Evolutionary conservation across 1,140 invertebrate species (phyloP), one percentile per base, ranked within the genome.

Genomic region (Bombus confusus): DNA sequence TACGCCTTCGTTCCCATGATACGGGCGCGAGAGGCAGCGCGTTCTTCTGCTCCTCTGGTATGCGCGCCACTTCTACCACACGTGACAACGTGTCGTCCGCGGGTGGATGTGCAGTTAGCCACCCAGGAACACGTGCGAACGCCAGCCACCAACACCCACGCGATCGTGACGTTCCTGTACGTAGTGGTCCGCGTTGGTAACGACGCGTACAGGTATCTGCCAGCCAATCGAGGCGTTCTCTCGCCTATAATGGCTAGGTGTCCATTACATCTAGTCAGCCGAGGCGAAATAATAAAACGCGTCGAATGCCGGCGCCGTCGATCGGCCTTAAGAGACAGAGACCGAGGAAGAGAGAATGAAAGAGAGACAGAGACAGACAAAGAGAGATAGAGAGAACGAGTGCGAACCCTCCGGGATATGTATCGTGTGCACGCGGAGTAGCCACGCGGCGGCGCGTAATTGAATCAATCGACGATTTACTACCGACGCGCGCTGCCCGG

Each of bases 1-100:
- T 87, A 91, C 86, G 87, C 91, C 91, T 90, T 88, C 88, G 85
- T 89, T 88, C 85, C 31, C 62, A 47, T 25, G 59, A 64, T 72
- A 74, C 62, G 52, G 22, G 25, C 62, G 8, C 43, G n/a, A 34
- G 10, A 34, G 13, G 15, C 43, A 37, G 25, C 74, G 25, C 31
- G 62, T 66, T 68, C 64, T 43, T 41, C 69, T 15, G 2, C 31
- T 25, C 25, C 37, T 25, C 39, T 37, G 37, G 83, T 80, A 57
- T 73, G 77, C 86, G 52, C 37, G 47, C 47, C n/a, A 59, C 57
- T 57, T 75, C 47, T 34, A 71, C n/a, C 59, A 39, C 34, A 41
- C 34, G 83, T 74, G 34, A 62, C 76, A 47, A 80, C 18, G 47
- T 71, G 57, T 77, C 47, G 62, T 62, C 52, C 5, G 22, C 62